Evolutionary conservation across 35 echinoderm and acorn worm genomes (phyloP).

Genomic region (Antedon bifida): DNA sequence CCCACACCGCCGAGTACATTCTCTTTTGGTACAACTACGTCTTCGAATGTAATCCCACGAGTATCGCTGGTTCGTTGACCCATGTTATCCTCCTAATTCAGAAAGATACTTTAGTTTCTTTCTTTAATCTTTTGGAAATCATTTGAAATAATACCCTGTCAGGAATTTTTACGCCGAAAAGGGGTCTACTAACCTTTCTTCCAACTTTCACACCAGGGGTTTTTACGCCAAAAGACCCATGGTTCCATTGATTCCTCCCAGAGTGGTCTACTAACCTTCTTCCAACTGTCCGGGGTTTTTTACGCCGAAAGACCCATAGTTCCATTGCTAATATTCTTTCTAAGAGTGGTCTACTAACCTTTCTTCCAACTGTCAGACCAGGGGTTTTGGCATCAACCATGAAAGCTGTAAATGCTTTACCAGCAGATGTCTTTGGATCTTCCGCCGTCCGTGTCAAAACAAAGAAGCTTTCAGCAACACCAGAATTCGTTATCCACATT

Average conservation of each 20-base stretch:
- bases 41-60: constrained; percentile 73
- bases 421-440: constrained; percentile 51
- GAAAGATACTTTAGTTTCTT: not conserved
- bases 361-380: constrained; percentile 58
- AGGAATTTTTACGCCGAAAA: too few species aligned
- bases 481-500: constrained; percentile 99
- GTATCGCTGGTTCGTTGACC: constrained; percentile 88
- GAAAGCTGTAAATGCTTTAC: constrained; percentile 78
- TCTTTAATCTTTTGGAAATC: too few species aligned
- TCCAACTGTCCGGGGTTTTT: too few species aligned
- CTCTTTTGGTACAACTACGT: constrained; percentile 85
- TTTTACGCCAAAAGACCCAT: too few species aligned
- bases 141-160: not conserved
- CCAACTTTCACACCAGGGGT: too few species aligned
- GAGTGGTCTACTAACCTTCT: too few species aligned
- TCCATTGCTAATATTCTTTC: too few species aligned
- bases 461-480: constrained; percentile 92
- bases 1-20: constrained; percentile 70
- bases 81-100: constrained; percentile 78
- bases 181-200: too few species aligned
- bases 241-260: too few species aligned
- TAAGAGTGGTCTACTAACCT: constrained; percentile 61
- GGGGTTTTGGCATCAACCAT: constrained; percentile 63
- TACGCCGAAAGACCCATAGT: too few species aligned
- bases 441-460: constrained; percentile 63